Percentiles rank a stretch among this genome's conserved stretches.
phyloP scores from a whole-genome alignment of 2,113 vertebrate genomes.

The Brachypteracias leptosomus region DNA sequence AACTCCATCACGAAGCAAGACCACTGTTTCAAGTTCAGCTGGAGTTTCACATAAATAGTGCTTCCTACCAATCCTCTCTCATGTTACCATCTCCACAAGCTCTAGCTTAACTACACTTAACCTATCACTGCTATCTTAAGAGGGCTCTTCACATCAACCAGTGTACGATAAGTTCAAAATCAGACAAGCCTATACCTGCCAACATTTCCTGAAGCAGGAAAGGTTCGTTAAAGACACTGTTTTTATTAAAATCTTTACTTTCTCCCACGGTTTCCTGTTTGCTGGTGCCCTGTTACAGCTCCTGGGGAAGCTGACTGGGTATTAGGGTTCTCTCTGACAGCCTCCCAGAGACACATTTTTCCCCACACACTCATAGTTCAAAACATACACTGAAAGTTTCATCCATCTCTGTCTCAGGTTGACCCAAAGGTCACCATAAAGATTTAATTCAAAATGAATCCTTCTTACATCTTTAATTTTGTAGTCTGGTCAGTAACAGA shows the following conservation, averaged over 20 bases:
- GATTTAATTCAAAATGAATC: neutral
- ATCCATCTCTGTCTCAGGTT: neutral
- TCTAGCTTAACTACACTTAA: neutral
- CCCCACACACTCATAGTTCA: neutral
- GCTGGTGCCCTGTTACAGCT: neutral
- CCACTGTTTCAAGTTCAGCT: neutral
- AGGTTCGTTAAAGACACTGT: neutral
- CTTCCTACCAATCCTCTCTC: neutral
- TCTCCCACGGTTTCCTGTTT: neutral
- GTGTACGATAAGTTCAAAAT: neutral
- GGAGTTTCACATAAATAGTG: neutral
- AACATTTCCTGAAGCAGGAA: neutral
- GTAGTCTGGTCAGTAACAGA: neutral
- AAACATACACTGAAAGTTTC: neutral
- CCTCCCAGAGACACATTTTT: neutral
- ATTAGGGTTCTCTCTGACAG: neutral
- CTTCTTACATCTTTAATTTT: neutral
- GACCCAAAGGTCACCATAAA: neutral
- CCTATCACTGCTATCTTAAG: neutral
- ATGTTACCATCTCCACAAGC: neutral
- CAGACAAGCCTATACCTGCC: neutral
- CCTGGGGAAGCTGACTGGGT: neutral
- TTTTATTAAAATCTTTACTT: neutral
- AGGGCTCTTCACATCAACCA: neutral
- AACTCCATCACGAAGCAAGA: neutral